Evolutionary conservation across 2,888 invertebrate genomes (phyloP).

Genomic region (Protophormia terraenovae): DNA sequence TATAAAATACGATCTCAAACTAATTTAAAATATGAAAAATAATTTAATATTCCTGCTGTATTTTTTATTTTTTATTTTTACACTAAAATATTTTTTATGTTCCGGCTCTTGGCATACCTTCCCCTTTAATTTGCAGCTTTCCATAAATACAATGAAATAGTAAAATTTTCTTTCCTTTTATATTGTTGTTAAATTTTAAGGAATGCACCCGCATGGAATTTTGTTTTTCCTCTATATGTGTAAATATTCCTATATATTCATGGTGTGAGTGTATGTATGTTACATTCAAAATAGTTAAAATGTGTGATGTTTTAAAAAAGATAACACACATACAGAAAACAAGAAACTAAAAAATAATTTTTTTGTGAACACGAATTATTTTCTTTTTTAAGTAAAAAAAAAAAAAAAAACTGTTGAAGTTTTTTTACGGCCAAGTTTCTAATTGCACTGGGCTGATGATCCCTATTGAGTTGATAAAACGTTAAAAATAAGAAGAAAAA

Average conservation of each 20-base stretch:
- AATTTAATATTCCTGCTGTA: too few species aligned
- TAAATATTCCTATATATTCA: too few species aligned
- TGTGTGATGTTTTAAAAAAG: conserved; percentile 29
- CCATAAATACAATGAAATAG: conserved; percentile 33
- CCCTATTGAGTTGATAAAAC: conserved; percentile 62
- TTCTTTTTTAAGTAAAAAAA: not conserved
- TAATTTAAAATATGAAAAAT: too few species aligned
- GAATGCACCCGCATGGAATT: conserved; percentile 54
- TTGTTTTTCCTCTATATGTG: not conserved
- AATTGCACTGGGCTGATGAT: conserved; percentile 63
- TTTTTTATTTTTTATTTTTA: too few species aligned
- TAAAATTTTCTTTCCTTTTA: not conserved
- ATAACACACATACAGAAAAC: conserved; percentile 9
- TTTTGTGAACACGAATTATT: conserved; percentile 5
- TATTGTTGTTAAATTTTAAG: conserved; percentile 27
- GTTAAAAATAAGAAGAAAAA: not conserved
- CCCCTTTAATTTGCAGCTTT: conserved; percentile 1
- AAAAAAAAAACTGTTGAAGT: not conserved
- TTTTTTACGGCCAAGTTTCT: conserved; percentile 47
- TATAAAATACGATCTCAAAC: too few species aligned
- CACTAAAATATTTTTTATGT: not conserved
- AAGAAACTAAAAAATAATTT: conserved; percentile 13
- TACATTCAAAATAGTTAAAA: conserved; percentile 10
- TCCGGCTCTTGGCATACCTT: conserved; percentile 15
- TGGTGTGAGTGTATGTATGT: too few species aligned